These are phyloP conservation scores for Aphelenchoides avenae DNA, from an alignment of 1,140 invertebrate genomes.

Conservation along the genomic window DNA sequence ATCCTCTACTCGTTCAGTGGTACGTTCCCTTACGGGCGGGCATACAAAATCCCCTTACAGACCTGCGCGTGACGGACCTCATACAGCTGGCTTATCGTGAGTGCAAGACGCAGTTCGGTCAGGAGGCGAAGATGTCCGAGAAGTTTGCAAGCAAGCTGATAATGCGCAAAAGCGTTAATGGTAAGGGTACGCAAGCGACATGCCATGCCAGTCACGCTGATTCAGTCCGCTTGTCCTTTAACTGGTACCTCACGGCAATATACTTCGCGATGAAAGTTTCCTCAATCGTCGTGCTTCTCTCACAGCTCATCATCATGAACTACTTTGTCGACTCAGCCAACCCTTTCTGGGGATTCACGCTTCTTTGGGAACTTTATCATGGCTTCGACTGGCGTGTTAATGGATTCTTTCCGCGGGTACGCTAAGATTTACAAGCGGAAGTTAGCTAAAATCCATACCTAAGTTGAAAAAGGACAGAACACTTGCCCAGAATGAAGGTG, in stretches of 20 bases:
- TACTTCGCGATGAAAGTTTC: constrained; percentile 45
- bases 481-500: neutral
- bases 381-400: constrained; percentile 37
- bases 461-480: too few species aligned
- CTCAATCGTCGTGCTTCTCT: constrained; percentile 18
- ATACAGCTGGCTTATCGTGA: constrained; percentile 46
- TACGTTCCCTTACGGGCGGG: constrained; percentile 12
- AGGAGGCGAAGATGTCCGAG: constrained; percentile 23
- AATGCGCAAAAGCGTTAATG: constrained; percentile 19
- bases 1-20: constrained; percentile 43
- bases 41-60: constrained; percentile 24
- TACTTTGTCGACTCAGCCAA: constrained; percentile 31
- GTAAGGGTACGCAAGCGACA: constrained; percentile 22
- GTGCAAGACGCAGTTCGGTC: constrained; percentile 25
- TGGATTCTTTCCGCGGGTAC: constrained; percentile 42
- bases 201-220: neutral
- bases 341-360: constrained; percentile 32
- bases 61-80: constrained; percentile 35
- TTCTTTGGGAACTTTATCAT: constrained; percentile 27
- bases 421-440: neutral
- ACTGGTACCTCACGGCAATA: constrained; percentile 38
- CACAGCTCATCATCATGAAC: constrained; percentile 40
- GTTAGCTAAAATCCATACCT: too few species aligned
- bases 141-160: constrained; percentile 33
- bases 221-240: constrained; percentile 32